Evolutionary conservation across 2,888 invertebrate species (phyloP), one percentile per base, ranked within the genome.

Genomic region (Glyphotaelius pellucidus): DNA sequence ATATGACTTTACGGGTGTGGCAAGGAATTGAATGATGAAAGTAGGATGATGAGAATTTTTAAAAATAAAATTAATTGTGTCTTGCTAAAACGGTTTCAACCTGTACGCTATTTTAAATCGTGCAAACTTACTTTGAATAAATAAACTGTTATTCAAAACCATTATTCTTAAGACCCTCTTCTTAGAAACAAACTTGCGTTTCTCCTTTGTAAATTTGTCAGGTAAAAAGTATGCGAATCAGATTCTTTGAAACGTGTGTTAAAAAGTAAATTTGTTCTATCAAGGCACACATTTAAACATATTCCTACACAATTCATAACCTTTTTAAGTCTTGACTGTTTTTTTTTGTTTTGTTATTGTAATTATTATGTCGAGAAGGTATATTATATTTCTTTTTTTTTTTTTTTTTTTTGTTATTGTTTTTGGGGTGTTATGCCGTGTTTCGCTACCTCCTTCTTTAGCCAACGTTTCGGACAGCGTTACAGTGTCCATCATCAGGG

Each of bases 181-280:
- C 67, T 67, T 25, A 67, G 67, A 67, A 67, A 9, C 67, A 25
- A 67, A 67, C 30, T 47, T 42, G 4, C 47, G 42, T 86, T 30
- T 86, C 42, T 42, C 3, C 86, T 47, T 86, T 86, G 86, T 42
- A 30, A n/a, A 7, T 86, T 38, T 86, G 86, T 86, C 86, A 47
- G 47, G 86, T 86, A 42, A 42, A 30, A 86, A 14, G n/a, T 47
- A 30, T 14, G 42, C 30, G 35, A 32, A 42, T 42, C 15, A 38
- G 35, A 25, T 85, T 86, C 86, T 30, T 25, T 5, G 42, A 42
- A 86, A 86, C 47, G 12, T 42, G 30, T 35, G 35, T 86, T 42
- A 86, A 86, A 86, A 38, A 9, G 14, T n/a, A n/a, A 84, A 84
- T 32, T 9, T 85, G 42, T 86, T 83, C 35, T 35, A 19, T 83